These are phyloP conservation scores for Caranx melampygus DNA, from an alignment of 2,113 vertebrate genomes.

Conservation along the genomic window DNA sequence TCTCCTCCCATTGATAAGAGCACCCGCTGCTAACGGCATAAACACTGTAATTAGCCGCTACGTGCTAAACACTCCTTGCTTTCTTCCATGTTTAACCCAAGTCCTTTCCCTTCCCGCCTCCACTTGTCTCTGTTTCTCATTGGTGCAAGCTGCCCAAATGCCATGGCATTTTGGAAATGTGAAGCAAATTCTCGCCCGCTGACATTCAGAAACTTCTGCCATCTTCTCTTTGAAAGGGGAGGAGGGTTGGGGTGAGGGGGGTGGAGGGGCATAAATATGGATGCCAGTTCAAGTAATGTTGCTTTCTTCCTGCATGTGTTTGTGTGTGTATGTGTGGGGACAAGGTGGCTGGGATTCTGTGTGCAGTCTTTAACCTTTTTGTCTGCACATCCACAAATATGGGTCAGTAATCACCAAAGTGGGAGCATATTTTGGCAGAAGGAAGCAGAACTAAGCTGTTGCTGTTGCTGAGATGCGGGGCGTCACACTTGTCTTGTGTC, in stretches of 20 bases:
- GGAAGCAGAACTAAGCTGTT: constrained; percentile 81
- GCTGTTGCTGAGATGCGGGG: constrained; percentile 67
- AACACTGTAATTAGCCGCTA: constrained; percentile 73
- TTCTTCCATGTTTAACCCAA: constrained; percentile 67
- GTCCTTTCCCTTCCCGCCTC: constrained; percentile 67
- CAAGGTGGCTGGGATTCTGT: constrained; percentile 46
- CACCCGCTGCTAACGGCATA: constrained; percentile 54
- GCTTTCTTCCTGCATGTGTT: constrained; percentile 61
- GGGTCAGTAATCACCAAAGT: constrained; percentile 85
- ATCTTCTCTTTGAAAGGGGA: constrained; percentile 74
- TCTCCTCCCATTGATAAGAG: constrained; percentile 59
- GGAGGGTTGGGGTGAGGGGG: constrained; percentile 37
- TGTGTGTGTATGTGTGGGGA: constrained; percentile 17
- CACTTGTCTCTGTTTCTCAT: constrained; percentile 69
- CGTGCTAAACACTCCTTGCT: constrained; percentile 51
- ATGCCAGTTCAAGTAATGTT: constrained; percentile 75
- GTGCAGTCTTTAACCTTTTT: constrained; percentile 86
- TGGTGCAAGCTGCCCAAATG: constrained; percentile 86
- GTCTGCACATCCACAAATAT: constrained; percentile 80
- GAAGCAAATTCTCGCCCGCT: constrained; percentile 83
- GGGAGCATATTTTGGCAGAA: constrained; percentile 71
- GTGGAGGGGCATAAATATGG: constrained; percentile 81
- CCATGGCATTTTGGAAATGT: constrained; percentile 88
- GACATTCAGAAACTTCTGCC: constrained; percentile 87
- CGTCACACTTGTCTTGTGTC: constrained; percentile 70